Conservation (phyloP, 92 coral and sea anemone species). For the Zoanthus solanderi region DNA sequence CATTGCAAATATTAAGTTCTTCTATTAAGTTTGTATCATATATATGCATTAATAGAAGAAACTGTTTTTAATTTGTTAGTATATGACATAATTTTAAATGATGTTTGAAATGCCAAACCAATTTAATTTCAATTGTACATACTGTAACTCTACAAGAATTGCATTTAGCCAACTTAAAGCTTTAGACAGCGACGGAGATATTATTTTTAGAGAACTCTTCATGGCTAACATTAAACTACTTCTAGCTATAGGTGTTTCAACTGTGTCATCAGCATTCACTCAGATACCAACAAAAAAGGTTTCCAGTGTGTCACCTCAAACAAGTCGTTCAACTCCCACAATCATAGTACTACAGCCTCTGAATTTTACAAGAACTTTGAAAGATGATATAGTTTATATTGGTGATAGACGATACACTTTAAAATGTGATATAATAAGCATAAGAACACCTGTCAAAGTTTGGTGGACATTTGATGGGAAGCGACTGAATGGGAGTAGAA, state of each 20-base stretch:
- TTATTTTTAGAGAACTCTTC: no score
- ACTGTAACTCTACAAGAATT: no score
- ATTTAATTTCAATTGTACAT: no score
- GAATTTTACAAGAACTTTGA: conserved; percentile 5
- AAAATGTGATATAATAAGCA: not conserved
- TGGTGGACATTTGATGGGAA: conserved; percentile 21
- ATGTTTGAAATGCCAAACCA: no score
- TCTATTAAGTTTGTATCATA: no score
- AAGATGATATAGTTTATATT: conserved; percentile 1
- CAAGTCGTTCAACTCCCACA: not conserved
- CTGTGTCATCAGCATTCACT: not conserved
- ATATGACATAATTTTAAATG: no score
- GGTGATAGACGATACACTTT: conserved; percentile 12
- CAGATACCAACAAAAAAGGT: not conserved
- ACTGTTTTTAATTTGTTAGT: no score
- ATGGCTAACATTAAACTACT: not conserved
- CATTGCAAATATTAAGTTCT: no score
- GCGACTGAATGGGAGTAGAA: not conserved
- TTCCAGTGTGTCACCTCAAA: not conserved
- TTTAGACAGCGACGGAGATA: no score
- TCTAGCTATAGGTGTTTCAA: not conserved
- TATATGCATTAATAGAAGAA: no score
- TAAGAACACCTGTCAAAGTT: not conserved
- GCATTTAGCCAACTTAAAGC: no score
- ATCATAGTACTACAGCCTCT: not conserved